Evolutionary conservation across 2,797 vertebrate genomes (phyloP), one percentile per base, ranked within the genome.

Genomic region (Bovichtus diacanthus): DNA sequence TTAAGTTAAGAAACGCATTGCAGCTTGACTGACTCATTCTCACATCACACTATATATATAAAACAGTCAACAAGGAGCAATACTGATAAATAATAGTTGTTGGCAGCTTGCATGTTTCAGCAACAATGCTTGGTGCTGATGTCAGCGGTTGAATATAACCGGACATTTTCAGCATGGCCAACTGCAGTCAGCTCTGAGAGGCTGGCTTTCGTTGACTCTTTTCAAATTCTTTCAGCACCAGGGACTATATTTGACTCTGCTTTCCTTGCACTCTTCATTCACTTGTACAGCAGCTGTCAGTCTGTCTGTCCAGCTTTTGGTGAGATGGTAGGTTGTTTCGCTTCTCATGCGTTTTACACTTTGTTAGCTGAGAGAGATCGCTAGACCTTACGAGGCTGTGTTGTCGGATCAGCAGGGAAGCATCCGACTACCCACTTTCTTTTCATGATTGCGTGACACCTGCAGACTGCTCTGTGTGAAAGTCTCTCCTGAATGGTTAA

Each of bases 81-180:
- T 21, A 63, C 55, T 65, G 54, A 55, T 58, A 19, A 36, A 38
- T 36, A 59, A 41, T 38, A 9, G 1, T 77, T 67, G 78, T 73
- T 69, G 46, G 9, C 68, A 80, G 68, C 55, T 36, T 70, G 50
- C 34, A 63, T 56, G 39, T 84, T 70, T 80, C 67, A 81, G 62
- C 62, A 80, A 53, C 51, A 38, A 31, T 61, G 47, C 34, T 16
- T 21, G 31, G 43, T 75, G 76, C 84, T 76, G 51, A 85, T 76
- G 59, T 80, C 76, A 88, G 80, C 68, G 39, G 38, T 54, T 66
- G 19, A 81, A 51, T 75, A 50, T 27, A 80, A 72, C 38, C 44
- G 58, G 47, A 84, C 68, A 51, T 62, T 78, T 78, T 80, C 75
- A 76, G 58, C 50, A 44, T 46, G 23, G 23, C 36, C 31, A 56